A percentile compares a stretch with the other conserved stretches of the same genome.
Conservation (phyloP, 1,140 invertebrate genomes). For the Homarus americanus region DNA sequence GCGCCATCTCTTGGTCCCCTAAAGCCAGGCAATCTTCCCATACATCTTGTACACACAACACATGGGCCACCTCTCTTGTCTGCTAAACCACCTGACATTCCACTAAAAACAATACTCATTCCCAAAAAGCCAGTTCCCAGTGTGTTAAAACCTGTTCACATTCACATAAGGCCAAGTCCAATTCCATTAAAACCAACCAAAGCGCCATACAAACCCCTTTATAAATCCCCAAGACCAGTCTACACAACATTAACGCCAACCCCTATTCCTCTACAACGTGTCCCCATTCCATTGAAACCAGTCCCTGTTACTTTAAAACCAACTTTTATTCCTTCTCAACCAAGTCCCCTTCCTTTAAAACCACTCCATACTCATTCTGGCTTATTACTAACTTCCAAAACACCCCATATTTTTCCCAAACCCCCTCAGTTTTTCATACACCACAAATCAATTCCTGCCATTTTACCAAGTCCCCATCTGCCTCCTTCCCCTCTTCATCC, state of each 20-base stretch:
- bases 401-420: not conserved
- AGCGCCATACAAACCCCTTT: not conserved
- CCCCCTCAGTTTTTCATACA: not conserved
- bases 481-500: not conserved
- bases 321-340: not conserved
- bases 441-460: not conserved
- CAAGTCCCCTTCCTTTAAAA: not conserved
- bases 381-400: not conserved
- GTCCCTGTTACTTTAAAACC: not conserved
- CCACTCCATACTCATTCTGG: not conserved
- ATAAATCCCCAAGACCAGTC: not conserved
- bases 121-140: not conserved
- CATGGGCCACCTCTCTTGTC: not conserved
- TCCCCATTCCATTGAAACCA: not conserved
- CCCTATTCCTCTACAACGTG: not conserved
- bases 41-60: not conserved
- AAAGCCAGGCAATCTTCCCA: not conserved
- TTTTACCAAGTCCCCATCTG: not conserved
- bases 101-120: not conserved
- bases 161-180: not conserved
- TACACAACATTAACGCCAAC: not conserved
- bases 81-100: not conserved
- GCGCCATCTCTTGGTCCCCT: not conserved
- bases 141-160: not conserved
- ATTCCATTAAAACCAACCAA: not conserved